Conservation (phyloP, 1,140 invertebrate genomes). For the Samia ricini region DNA sequence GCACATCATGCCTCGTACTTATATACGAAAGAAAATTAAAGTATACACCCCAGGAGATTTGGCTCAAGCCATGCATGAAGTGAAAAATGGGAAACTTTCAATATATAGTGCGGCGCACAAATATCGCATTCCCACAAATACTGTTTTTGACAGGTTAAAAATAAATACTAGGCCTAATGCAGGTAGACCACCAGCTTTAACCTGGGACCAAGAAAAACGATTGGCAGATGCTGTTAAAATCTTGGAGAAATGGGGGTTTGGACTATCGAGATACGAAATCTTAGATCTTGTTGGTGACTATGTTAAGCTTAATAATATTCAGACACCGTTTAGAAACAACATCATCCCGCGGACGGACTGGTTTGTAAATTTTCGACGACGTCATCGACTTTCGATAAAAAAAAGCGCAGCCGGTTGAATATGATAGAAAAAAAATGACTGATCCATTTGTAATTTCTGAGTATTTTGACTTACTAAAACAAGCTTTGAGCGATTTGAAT, state of each 20-base stretch:
- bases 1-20: neutral
- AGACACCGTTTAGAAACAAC: slow-evolving; percentile 47
- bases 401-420: slow-evolving; percentile 55
- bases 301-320: slow-evolving; percentile 39
- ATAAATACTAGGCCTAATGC: slow-evolving; percentile 1
- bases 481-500: slow-evolving; percentile 28
- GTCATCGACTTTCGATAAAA: slow-evolving; percentile 48
- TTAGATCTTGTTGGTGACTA: slow-evolving; percentile 39
- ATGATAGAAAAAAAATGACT: slow-evolving; percentile 38
- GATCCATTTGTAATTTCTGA: slow-evolving; percentile 36
- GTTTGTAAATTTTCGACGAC: slow-evolving; percentile 46
- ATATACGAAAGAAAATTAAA: slow-evolving; percentile 10
- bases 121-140: slow-evolving; percentile 15
- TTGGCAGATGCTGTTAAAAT: slow-evolving; percentile 31
- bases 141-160: slow-evolving; percentile 12
- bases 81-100: neutral
- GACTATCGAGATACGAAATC: slow-evolving; percentile 44
- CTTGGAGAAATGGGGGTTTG: slow-evolving; percentile 52
- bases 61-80: neutral
- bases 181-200: slow-evolving; percentile 33
- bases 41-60: slow-evolving; percentile 21
- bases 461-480: slow-evolving; percentile 36
- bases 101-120: slow-evolving; percentile 7
- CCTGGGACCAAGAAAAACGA: slow-evolving; percentile 30
- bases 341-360: slow-evolving; percentile 52